Percentiles rank a stretch among this genome's conserved stretches.
Evolutionary conservation across 2,113 vertebrate species (phyloP).

Genomic region (Sphyrna mokarran): DNA sequence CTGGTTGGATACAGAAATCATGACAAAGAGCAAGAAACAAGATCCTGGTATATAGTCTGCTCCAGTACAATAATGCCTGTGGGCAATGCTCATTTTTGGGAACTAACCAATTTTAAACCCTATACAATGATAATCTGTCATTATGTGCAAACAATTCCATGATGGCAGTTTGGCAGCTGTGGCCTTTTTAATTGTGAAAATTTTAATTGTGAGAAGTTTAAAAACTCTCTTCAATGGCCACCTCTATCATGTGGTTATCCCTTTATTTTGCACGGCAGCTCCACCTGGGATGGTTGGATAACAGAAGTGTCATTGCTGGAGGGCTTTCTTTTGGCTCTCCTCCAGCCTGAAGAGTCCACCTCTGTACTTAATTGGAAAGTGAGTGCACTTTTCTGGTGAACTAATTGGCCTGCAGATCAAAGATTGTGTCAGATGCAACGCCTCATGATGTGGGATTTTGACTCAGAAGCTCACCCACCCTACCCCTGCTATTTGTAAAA

Average conservation of each 20-base stretch:
- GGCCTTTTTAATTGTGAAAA: background rate
- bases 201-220: background rate
- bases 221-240: background rate
- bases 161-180: background rate
- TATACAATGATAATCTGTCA: background rate
- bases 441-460: background rate
- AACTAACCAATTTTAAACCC: background rate
- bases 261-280: background rate
- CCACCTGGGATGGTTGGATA: background rate
- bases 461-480: background rate
- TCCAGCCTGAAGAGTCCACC: background rate
- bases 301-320: background rate
- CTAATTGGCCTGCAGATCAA: too few species aligned
- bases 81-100: background rate
- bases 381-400: background rate
- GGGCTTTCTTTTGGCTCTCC: background rate
- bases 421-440: background rate
- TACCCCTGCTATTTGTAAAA: background rate
- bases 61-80: background rate
- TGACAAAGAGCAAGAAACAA: background rate
- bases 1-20: background rate
- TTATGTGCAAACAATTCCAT: background rate
- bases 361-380: background rate
- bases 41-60: background rate
- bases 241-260: background rate